phyloP scores from a whole-genome alignment of 2,113 vertebrate species.

The Pholis gunnellus region DNA sequence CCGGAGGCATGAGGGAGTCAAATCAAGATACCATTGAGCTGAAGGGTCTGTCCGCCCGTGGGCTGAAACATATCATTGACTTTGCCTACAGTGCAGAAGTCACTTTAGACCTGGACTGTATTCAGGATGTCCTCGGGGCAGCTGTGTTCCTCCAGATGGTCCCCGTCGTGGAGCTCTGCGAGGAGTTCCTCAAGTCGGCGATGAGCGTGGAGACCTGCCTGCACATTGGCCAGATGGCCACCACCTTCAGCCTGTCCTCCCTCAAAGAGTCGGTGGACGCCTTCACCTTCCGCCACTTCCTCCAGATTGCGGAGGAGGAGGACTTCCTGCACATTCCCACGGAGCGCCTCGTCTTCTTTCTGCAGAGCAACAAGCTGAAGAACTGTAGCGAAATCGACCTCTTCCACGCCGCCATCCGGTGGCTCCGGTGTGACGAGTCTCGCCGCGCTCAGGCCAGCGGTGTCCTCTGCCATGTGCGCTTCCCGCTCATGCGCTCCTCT shows the following conservation, averaged over 20 bases:
- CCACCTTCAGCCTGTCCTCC: slow-evolving; percentile 94
- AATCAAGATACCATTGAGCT: slow-evolving; percentile 94
- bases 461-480: slow-evolving; percentile 95
- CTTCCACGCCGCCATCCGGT: slow-evolving; percentile 92
- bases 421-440: slow-evolving; percentile 89
- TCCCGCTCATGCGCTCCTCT: slow-evolving; percentile 94
- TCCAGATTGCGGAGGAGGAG: slow-evolving; percentile 95
- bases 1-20: slow-evolving; percentile 95
- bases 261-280: slow-evolving; percentile 94
- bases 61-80: slow-evolving; percentile 95
- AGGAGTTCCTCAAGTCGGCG: slow-evolving; percentile 97
- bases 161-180: slow-evolving; percentile 95
- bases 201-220: slow-evolving; percentile 98
- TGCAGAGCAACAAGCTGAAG: slow-evolving; percentile 95
- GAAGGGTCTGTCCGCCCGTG: slow-evolving; percentile 92
- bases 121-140: slow-evolving; percentile 97
- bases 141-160: slow-evolving; percentile 99
- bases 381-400: slow-evolving; percentile 95
- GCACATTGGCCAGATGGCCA: slow-evolving; percentile 98
- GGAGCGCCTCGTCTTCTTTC: slow-evolving; percentile 95
- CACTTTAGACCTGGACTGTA: slow-evolving; percentile 94
- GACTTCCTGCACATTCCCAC: slow-evolving; percentile 96
- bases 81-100: slow-evolving; percentile 98
- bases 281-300: slow-evolving; percentile 96
- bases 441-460: slow-evolving; percentile 87